phyloP scores from a whole-genome alignment of 2,797 vertebrate species.

The Hozukius guyotensis region DNA sequence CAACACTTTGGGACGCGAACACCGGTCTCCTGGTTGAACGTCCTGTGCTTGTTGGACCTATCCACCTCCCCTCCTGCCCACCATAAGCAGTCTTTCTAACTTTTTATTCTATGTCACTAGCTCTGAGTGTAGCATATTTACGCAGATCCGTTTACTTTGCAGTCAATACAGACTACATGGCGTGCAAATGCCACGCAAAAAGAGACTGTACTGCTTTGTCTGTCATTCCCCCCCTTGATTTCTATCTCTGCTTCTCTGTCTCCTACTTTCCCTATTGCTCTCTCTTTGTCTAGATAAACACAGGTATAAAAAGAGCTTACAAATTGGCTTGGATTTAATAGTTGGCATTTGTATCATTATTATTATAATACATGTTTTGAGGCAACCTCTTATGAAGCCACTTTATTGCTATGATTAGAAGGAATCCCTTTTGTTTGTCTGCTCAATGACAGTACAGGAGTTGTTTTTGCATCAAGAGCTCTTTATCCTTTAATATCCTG shows the following conservation, averaged over 20 bases:
- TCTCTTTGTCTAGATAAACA: not conserved
- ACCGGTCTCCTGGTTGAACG: too few relatives aligned
- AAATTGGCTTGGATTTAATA: not conserved
- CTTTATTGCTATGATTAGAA: conserved; percentile 31
- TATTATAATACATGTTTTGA: not conserved
- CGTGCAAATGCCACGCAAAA: too few relatives aligned
- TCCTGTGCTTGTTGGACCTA: too few relatives aligned
- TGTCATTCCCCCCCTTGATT: not conserved
- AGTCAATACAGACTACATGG: too few relatives aligned
- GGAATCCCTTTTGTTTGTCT: conserved; percentile 32
- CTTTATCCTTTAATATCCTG: conserved; percentile 69
- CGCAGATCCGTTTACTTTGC: too few relatives aligned
- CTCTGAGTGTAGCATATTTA: too few relatives aligned
- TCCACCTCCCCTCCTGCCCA: too few relatives aligned
- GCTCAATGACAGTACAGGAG: conserved; percentile 7
- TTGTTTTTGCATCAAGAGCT: conserved; percentile 45
- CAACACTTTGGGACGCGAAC: too few relatives aligned
- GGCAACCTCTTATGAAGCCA: not conserved
- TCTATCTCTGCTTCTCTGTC: not conserved
- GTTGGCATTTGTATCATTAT: not conserved
- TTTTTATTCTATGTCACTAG: too few relatives aligned
- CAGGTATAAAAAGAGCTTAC: not conserved
- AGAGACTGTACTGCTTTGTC: not conserved
- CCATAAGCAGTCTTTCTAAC: too few relatives aligned
- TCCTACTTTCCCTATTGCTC: not conserved